Conservation (phyloP, 1,140 invertebrate species). For the Sesamia nonagrioides region DNA sequence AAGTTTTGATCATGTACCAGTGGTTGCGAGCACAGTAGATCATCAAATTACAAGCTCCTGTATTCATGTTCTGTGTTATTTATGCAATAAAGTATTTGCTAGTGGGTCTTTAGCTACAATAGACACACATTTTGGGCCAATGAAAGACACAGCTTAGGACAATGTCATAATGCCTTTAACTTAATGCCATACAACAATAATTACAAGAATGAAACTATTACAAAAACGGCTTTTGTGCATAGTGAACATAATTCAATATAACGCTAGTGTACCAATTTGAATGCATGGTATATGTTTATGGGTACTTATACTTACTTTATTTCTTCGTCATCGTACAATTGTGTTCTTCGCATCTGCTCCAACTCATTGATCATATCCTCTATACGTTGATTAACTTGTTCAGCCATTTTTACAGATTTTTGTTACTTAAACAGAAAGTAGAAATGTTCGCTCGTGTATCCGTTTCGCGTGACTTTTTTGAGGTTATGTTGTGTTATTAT, state of each 20-base stretch:
- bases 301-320: conserved; percentile 87
- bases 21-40: too few species aligned
- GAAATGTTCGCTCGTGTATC: background rate
- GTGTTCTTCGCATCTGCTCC: conserved; percentile 91
- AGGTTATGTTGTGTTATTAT: conserved; percentile 57
- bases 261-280: background rate
- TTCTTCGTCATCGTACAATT: conserved; percentile 91
- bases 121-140: too few species aligned
- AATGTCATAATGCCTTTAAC: too few species aligned
- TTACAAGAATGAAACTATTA: too few species aligned
- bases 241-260: background rate
- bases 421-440: conserved; percentile 42
- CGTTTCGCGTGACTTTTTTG: conserved; percentile 45
- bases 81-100: too few species aligned
- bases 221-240: too few species aligned
- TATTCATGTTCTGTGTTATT: too few species aligned
- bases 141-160: too few species aligned
- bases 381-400: conserved; percentile 91
- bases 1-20: too few species aligned
- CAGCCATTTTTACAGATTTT: conserved; percentile 89
- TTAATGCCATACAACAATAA: too few species aligned
- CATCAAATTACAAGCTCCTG: too few species aligned
- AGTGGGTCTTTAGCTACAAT: too few species aligned
- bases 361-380: conserved; percentile 92
- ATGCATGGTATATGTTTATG: background rate